Base-by-base conservation (phyloP, 1,140 invertebrate genomes). In the Ruditapes philippinarum region DNA sequence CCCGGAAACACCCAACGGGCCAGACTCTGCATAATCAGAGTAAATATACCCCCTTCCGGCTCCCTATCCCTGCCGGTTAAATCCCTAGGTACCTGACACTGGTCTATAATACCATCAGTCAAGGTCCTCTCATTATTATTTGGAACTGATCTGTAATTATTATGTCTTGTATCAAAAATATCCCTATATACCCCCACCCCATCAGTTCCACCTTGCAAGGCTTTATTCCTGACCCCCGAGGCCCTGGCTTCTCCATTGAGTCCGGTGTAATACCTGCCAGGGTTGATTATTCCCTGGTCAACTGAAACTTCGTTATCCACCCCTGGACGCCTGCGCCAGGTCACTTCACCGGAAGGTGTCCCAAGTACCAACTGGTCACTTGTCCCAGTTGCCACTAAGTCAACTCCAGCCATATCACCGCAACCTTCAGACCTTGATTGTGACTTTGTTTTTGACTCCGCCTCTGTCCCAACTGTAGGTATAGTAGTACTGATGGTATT, bases 311-410 rank as follows among this genome's bases (percentile, higher is more conserved):
- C 57, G 28, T 57, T 57, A 19, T 57, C 51, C 51, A 57, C 51
- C 51, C 51, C 51, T 57, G 51, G 5, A n/a, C 22, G 51, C 51
- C 51, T 57, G 51, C 57, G n/a, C 57, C 22, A 28, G 57, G 5
- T 25, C 57, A 28, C 57, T 25, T 62, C n/a, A 25, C n/a, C 57
- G n/a, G 57, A 62, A 62, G 57, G 57, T 62, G 57, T 62, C 3
- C 57, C 57, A 62, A 62, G 57, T 28, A 62, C n/a, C 3, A 62
- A 62, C 57, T 62, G 57, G 57, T 62, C 57, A 62, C 28, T 62
- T 62, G 22, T 28, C n/a, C 57, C 22, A 25, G 25, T 62, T 28
- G 57, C 5, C 57, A 28, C 57, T 62, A 62, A 62, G n/a, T 62
- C 14, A 62, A 28, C 57, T 62, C 3, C 25, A 62, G 57, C 1